Evolutionary conservation across 2,113 vertebrate species (phyloP), one percentile per base, ranked within the genome.

Genomic region (Patagioenas fasciata): DNA sequence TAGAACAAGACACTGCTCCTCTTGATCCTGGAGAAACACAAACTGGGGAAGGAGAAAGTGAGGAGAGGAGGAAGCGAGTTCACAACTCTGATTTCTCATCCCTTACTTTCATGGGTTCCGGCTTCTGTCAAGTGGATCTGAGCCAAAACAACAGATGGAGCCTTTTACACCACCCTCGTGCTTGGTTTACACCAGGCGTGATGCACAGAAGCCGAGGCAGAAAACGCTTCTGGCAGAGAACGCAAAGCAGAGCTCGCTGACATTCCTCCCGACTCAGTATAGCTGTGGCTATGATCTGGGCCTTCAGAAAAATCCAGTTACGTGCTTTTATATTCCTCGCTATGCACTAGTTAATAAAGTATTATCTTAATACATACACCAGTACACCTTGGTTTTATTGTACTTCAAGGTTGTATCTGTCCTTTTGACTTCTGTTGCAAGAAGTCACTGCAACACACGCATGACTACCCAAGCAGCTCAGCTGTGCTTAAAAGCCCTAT

Each of bases 161-260:
- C 66, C 89, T 95, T 96, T 96, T 91, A 91, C 88, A 92, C 87
- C 95, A 79, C 84, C 73, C 74, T 93, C 21, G 1, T 79, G 87
- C 91, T 91, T 94, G 84, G 66, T 94, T 96, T 95, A 83, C 95
- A 94, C 95, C 89, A 91, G 89, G 88, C 67, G 2, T 80, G 83
- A 83, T 85, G 92, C 72, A 83, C 92, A 94, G 94, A 80, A 97
- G 95, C 90, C 0, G 7, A 89, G 61, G 85, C 70, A 93, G 81
- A 95, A 94, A 95, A 91, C 0, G 50, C 67, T 94, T 79, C 79
- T 88, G 93, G 85, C 88, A 82, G 85, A 57, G 87, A 73, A 85
- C 0, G 0, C 3, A 11, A 65, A 83, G 67, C 0, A 0, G 57
- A 85, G 80, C 57, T 57, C 85, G 88, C 65, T 87, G 86, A 82